Percentiles rank a stretch among this genome's conserved stretches.
Evolutionary conservation across 2,888 invertebrate genomes (phyloP).

Genomic region (Trichogramma dendrolimi): DNA sequence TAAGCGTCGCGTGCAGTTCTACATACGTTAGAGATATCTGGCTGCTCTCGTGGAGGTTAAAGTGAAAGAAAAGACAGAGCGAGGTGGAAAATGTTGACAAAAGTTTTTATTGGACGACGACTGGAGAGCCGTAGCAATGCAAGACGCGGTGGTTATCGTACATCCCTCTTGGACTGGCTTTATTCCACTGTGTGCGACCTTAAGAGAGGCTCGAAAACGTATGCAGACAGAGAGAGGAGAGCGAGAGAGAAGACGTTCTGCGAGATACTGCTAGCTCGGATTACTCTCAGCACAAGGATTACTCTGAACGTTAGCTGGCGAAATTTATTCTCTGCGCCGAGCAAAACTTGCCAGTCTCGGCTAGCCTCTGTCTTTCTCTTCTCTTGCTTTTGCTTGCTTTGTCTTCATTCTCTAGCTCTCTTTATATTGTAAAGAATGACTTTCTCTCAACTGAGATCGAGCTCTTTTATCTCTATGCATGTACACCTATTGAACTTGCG

Average conservation of each 20-base stretch:
- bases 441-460: too few relatives aligned
- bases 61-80: not conserved
- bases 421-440: too few relatives aligned
- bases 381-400: too few relatives aligned
- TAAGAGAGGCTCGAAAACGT: not conserved
- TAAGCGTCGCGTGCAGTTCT: conserved; percentile 2
- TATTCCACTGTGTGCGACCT: not conserved
- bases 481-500: too few relatives aligned
- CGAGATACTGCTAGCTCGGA: conserved; percentile 17
- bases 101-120: conserved; percentile 18
- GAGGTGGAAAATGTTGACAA: conserved; percentile 5
- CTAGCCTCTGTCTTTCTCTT: too few relatives aligned
- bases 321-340: too few relatives aligned
- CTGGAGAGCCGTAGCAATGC: not conserved
- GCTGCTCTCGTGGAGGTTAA: not conserved
- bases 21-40: conserved; percentile 3
- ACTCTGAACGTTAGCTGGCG: too few relatives aligned
- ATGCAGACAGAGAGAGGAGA: conserved; percentile 1
- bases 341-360: too few relatives aligned
- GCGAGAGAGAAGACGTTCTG: not conserved
- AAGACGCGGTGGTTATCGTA: conserved; percentile 1
- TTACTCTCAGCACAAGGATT: conserved; percentile 16
- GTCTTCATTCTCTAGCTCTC: too few relatives aligned
- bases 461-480: too few relatives aligned
- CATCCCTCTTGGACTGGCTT: not conserved